Conservation (phyloP, 2,888 invertebrate genomes). For the Diarsia rubi region DNA sequence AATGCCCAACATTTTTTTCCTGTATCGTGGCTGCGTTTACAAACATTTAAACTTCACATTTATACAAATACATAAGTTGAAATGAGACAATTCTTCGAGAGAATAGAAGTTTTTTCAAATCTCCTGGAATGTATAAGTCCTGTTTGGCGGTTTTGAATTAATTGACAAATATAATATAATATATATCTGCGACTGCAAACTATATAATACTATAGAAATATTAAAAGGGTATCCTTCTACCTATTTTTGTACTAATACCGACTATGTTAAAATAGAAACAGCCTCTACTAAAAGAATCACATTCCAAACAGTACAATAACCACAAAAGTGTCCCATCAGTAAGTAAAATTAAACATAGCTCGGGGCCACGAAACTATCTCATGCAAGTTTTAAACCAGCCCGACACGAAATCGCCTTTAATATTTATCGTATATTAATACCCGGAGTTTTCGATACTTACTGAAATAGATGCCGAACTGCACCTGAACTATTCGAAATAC, state of each 20-base stretch:
- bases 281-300: not conserved
- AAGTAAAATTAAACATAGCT: conserved; percentile 30
- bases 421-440: conserved; percentile 20
- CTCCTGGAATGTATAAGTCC: not conserved
- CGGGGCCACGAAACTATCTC: conserved; percentile 27
- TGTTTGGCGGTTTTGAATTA: not conserved
- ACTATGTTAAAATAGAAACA: not conserved
- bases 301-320: conserved; percentile 34
- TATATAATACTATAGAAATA: not conserved
- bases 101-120: not conserved
- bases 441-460: conserved; percentile 8
- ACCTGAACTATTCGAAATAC: conserved; percentile 10
- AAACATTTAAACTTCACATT: too few species aligned
- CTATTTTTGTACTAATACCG: not conserved
- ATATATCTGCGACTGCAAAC: not conserved
- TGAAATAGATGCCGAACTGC: conserved; percentile 20
- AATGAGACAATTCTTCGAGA: not conserved
- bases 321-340: conserved; percentile 12
- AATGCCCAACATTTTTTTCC: too few species aligned
- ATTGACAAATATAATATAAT: not conserved
- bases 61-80: too few species aligned
- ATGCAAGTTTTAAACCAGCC: conserved; percentile 30
- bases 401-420: conserved; percentile 33
- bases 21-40: too few species aligned
- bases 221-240: not conserved